These are phyloP conservation scores for Cyprichromis sp. DNA, from an alignment of 2,113 vertebrate species.

Conservation along the genomic window DNA sequence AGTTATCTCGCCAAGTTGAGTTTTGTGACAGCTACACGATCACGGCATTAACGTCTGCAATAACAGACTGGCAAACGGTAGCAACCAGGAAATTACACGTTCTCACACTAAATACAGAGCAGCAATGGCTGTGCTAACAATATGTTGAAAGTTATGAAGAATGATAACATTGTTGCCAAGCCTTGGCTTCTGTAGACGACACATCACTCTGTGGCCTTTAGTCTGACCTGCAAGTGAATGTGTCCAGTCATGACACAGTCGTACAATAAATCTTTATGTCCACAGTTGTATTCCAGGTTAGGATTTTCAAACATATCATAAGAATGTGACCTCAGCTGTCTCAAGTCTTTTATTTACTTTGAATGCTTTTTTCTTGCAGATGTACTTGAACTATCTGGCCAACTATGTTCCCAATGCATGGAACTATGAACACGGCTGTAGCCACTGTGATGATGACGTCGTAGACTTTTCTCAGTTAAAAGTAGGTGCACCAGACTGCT, in stretches of 20 bases:
- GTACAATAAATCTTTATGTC: not conserved
- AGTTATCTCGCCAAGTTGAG: not conserved
- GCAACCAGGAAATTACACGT: not conserved
- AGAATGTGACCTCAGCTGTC: not conserved
- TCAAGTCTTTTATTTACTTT: not conserved
- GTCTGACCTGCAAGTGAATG: not conserved
- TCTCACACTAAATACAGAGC: not conserved
- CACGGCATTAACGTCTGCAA: not conserved
- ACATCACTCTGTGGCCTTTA: not conserved
- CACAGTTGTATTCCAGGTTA: not conserved
- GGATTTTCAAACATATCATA: not conserved
- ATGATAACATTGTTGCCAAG: not conserved
- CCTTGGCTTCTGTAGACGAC: not conserved
- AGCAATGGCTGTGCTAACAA: not conserved
- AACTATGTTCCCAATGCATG: slow-evolving; percentile 94
- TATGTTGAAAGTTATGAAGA: not conserved
- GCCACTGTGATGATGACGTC: slow-evolving; percentile 78
- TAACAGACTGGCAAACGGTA: not conserved
- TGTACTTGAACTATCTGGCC: slow-evolving; percentile 89
- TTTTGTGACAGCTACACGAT: not conserved
- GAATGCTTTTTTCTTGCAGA: slow-evolving; percentile 63
- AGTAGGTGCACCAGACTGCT: slow-evolving; percentile 72
- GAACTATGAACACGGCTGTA: slow-evolving; percentile 88
- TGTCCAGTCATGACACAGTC: not conserved
- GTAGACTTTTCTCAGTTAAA: slow-evolving; percentile 77